Percentiles rank a stretch among this genome's conserved stretches.
These are phyloP conservation scores for Nixonia krombeini DNA, from an alignment of 1,140 invertebrate species.

Conservation along the genomic window DNA sequence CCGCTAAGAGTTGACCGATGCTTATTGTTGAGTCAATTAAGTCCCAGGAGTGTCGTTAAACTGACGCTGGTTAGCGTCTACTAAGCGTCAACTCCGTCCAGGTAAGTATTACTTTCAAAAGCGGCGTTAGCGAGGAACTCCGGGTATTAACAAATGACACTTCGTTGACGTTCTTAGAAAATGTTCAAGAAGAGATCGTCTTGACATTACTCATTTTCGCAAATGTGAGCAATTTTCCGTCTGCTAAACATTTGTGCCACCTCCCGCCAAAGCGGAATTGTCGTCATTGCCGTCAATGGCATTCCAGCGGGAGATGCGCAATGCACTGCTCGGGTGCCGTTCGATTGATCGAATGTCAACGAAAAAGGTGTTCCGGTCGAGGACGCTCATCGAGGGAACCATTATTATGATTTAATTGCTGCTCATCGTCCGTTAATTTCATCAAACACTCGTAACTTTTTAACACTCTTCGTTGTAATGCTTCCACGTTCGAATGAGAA, in stretches of 20 bases:
- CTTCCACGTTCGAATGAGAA: constrained; percentile 42
- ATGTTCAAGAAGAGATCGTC: too few relatives aligned
- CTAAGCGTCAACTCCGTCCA: background rate
- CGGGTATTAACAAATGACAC: background rate
- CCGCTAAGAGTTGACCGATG: constrained; percentile 7
- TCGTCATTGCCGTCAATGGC: too few relatives aligned
- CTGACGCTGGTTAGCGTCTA: constrained; percentile 2
- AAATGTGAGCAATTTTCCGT: too few relatives aligned
- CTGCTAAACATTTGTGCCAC: too few relatives aligned
- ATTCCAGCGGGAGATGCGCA: too few relatives aligned
- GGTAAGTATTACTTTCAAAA: constrained; percentile 8
- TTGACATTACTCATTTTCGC: too few relatives aligned
- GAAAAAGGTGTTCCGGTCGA: too few relatives aligned
- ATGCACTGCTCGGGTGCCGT: too few relatives aligned
- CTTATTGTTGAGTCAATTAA: constrained; percentile 14
- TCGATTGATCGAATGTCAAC: too few relatives aligned
- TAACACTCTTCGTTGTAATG: constrained; percentile 24
- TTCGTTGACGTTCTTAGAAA: background rate
- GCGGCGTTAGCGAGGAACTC: background rate
- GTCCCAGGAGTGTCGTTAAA: constrained; percentile 8
- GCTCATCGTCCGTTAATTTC: constrained; percentile 14
- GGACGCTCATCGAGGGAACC: too few relatives aligned
- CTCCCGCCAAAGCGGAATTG: too few relatives aligned
- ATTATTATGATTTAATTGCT: background rate
- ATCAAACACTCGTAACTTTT: constrained; percentile 29